Evolutionary conservation across 2,113 vertebrate genomes (phyloP).

Genomic region (Carassius auratus): DNA sequence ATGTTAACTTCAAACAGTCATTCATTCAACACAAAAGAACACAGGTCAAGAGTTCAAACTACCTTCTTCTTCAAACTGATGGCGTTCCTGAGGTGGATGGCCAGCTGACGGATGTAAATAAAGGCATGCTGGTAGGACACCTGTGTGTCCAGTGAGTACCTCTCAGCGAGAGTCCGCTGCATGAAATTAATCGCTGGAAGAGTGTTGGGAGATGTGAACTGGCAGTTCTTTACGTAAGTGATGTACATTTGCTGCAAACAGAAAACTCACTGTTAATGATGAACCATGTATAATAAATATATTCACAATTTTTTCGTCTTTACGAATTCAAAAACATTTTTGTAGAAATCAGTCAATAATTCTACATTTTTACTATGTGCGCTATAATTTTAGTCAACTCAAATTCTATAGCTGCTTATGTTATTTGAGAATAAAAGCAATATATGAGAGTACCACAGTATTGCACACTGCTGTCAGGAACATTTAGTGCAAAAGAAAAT

Average conservation of each 20-base stretch:
- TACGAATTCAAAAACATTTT: too few relatives aligned
- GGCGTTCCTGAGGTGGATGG: constrained; percentile 89
- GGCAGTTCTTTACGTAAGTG: constrained; percentile 92
- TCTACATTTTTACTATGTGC: not conserved
- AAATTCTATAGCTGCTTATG: not conserved
- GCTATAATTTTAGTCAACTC: not conserved
- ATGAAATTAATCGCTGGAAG: constrained; percentile 96
- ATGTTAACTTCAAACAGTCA: not conserved
- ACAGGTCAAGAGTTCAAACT: not conserved
- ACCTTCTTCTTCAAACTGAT: constrained; percentile 93
- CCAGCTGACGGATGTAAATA: constrained; percentile 93
- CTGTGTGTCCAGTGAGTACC: constrained; percentile 83
- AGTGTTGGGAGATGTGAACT: constrained; percentile 89
- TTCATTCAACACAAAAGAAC: not conserved
- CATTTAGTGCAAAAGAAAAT: not conserved
- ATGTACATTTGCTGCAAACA: constrained; percentile 93
- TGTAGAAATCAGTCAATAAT: too few relatives aligned
- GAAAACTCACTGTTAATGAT: not conserved
- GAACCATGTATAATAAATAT: not conserved
- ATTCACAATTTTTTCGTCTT: too few relatives aligned
- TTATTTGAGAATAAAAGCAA: not conserved
- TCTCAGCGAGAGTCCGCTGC: constrained; percentile 89
- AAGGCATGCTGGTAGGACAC: constrained; percentile 87
- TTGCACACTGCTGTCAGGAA: not conserved
- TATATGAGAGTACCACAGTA: too few relatives aligned